Evolutionary conservation across 2,888 invertebrate species (phyloP).

Genomic region (Marronus borbonicus): DNA sequence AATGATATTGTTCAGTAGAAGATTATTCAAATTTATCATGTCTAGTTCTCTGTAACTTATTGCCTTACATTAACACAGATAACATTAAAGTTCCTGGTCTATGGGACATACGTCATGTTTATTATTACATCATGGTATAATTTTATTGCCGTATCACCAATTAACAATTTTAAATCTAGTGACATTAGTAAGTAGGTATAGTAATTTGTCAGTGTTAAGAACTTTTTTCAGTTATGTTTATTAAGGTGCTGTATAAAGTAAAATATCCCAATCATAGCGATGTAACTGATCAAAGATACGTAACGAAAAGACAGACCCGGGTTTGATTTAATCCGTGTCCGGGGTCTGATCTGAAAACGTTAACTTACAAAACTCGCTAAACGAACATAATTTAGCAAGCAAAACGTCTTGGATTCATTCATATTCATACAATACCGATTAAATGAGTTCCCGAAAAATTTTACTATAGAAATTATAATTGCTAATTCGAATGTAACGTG

Average conservation of each 20-base stretch:
- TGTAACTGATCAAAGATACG: not conserved
- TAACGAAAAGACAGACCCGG: not conserved
- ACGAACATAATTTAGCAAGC: not conserved
- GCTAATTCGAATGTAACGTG: slow-evolving; percentile 36
- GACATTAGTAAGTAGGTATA: slow-evolving; percentile 15
- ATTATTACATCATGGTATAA: slow-evolving; percentile 38
- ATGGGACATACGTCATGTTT: slow-evolving; percentile 31
- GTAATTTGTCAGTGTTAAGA: slow-evolving; percentile 32
- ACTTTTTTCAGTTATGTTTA: slow-evolving; percentile 2
- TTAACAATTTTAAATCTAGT: slow-evolving; percentile 31
- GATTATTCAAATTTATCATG: slow-evolving; percentile 41
- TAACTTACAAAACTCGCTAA: not conserved
- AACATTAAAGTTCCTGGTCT: slow-evolving; percentile 33
- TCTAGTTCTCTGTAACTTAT: slow-evolving; percentile 38
- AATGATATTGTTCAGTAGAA: slow-evolving; percentile 6
- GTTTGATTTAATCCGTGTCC: not conserved
- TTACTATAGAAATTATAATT: slow-evolving; percentile 44
- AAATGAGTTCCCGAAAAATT: slow-evolving; percentile 36
- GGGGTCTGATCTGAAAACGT: not conserved
- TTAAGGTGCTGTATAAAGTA: not conserved
- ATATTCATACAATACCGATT: slow-evolving; percentile 40
- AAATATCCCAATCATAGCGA: not conserved
- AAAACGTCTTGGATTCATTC: slow-evolving; percentile 21
- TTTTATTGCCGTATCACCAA: slow-evolving; percentile 39
- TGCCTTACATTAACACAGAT: slow-evolving; percentile 34